Evolutionary conservation across 2,888 invertebrate species (phyloP).

Genomic region (Epistrophella euchroma): DNA sequence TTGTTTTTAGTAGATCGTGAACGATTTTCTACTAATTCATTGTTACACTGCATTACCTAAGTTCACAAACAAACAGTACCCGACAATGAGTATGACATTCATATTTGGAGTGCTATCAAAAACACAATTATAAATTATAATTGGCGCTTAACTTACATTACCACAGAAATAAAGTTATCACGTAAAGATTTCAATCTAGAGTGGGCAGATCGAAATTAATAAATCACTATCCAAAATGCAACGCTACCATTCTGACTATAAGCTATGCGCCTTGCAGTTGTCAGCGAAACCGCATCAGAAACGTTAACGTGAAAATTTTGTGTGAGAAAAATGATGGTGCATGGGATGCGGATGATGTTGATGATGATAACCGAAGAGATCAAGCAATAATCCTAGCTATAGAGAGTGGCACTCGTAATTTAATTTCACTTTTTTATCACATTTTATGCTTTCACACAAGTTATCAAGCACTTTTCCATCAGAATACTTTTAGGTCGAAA

Average conservation of each 20-base stretch:
- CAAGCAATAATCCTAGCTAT: conserved; percentile 49
- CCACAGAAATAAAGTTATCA: no score
- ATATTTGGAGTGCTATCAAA: no score
- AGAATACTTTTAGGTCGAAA: conserved; percentile 1
- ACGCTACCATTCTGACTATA: not conserved
- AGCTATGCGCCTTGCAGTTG: conserved; percentile 26
- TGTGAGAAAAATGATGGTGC: conserved; percentile 31
- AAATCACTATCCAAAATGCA: not conserved
- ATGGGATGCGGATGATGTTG: conserved; percentile 40
- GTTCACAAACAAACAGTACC: no score
- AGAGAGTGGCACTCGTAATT: conserved; percentile 60
- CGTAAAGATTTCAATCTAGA: no score
- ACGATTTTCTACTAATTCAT: no score
- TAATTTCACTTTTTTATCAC: conserved; percentile 75
- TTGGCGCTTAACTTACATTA: no score
- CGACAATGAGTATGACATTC: no score
- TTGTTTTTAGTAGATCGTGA: no score
- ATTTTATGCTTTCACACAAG: conserved; percentile 33
- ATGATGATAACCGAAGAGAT: conserved; percentile 40
- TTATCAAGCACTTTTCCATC: conserved; percentile 14
- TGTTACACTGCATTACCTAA: no score
- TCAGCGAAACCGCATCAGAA: conserved; percentile 28
- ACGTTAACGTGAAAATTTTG: conserved; percentile 39
- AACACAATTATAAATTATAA: no score
- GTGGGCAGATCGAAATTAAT: no score